Evolutionary conservation across 30 jellyfish, hydroid and myxozoan genomes (phyloP), one percentile per base, ranked within the genome.

Genomic region (Euphysa ruthae): DNA sequence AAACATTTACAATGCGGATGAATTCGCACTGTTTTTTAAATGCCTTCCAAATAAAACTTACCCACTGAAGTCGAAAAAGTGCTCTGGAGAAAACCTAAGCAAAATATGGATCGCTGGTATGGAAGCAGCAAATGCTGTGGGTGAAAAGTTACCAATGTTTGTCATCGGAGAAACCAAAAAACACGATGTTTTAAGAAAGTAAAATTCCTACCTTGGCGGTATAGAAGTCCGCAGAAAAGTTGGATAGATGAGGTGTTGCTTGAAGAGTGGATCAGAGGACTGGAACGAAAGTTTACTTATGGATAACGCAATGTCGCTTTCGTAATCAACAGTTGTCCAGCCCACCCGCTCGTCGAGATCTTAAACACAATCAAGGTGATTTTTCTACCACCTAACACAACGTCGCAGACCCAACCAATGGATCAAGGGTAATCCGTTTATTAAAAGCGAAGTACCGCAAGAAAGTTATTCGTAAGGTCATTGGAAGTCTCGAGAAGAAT

Each of bases 211-310:
- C 82, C 82, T n/a, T 70, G 82, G 31, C 82, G 71, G 0, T 20
- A 52, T 25, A 27, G 63, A 15, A 6, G 15, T 58, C 18, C 10
- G 19, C n/a, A n/a, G 34, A 32, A 66, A 42, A 55, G 84, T 61
- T 77, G 78, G 78, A 66, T 66, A 70, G 43, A 31, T 54, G 22
- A 51, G n/a, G 58, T 0, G 4, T 55, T 77, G 25, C 58, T 77
- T 55, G 66, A 70, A 56, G 92, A 65, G 49, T 77, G 78, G 85
- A 44, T 77, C 21, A 33, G 77, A 10, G 78, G 38, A 38, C 55
- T 77, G 6, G 92, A 56, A 44, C 35, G 31, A 14, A 55, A 66
- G 15, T 20, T 77, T 33, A 71, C 22, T 25, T 43, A 21, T 6
- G 18, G 29, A 42, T 43, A 57, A 46, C 16, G 92, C 35, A 65